These are phyloP conservation scores for Siniperca scherzeri DNA, from an alignment of 2,797 vertebrate genomes.

Conservation along the genomic window DNA sequence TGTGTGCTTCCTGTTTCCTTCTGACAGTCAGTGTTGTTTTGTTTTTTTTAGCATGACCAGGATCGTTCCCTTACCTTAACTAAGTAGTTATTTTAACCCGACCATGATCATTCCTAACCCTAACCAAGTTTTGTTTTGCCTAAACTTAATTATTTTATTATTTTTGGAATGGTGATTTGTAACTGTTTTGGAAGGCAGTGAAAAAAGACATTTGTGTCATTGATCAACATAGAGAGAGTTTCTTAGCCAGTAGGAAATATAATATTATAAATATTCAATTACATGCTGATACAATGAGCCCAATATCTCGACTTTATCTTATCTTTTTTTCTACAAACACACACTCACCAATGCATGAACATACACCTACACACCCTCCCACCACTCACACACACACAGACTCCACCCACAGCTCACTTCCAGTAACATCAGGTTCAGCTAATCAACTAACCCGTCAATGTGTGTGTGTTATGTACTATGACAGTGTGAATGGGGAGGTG, in stretches of 20 bases:
- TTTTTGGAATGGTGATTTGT: not conserved
- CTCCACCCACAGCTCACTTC: constrained; percentile 41
- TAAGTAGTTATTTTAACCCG: not conserved
- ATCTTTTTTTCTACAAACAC: not conserved
- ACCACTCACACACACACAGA: not conserved
- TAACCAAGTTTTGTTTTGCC: not conserved
- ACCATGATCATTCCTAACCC: not conserved
- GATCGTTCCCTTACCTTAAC: not conserved
- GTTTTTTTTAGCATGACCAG: not conserved
- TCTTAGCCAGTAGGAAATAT: not conserved
- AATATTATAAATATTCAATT: not conserved
- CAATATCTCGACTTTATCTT: not conserved
- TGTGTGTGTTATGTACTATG: constrained; percentile 16
- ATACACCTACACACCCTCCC: not conserved
- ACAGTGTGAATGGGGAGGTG: constrained; percentile 59
- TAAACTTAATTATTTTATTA: too few species aligned
- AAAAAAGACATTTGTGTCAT: not conserved
- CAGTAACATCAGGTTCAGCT: constrained; percentile 33
- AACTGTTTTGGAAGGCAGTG: not conserved
- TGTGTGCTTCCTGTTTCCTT: not conserved
- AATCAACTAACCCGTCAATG: constrained; percentile 11
- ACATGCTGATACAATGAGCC: not conserved
- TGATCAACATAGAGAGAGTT: not conserved
- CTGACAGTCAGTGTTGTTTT: not conserved
- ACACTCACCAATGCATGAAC: not conserved